Base-by-base conservation (phyloP, 2,888 invertebrate genomes). In the Syrista parreyssii region DNA sequence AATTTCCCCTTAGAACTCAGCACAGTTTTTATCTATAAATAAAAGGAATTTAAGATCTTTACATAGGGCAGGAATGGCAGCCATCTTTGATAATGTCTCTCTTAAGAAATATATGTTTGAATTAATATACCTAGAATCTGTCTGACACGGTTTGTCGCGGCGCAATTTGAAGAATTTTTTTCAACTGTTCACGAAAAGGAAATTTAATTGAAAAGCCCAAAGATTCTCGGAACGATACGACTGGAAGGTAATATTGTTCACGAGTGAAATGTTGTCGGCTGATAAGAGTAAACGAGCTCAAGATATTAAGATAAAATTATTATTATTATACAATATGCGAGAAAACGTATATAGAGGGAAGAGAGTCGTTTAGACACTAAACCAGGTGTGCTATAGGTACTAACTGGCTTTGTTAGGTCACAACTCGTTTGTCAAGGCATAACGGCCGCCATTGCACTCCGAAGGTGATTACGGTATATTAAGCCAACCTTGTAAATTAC, bases 401-500 rank as follows among this genome's bases (percentile, higher is more conserved):
- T 55, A 55, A 55, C 23, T 55, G 55, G 55, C 55, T 55, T 55
- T 55, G 55, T 55, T 55, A 55, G 55, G 55, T 55, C 71, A 12
- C 31, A 76, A 78, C 79, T 79, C 79, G 78, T 79, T 84, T 78
- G 82, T 80, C 82, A 80, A 76, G 74, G 76, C 78, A 73, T 82
- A 82, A 82, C 75, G 75, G 73, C 78, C 55, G 78, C 80, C 80
- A 82, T 83, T 81, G 82, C 79, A 77, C 72, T 69, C 76, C 76
- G 71, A 77, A 79, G 80, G 81, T 79, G 79, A 86, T 86, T 86
- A 86, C 80, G 79, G 80, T 76, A 80, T 82, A 85, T 86, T 85
- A 85, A 81, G 76, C 81, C 35, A 68, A 74, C 80, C 81, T 81
- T 79, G 83, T 83, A 81, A 86, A 86, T 86, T 84, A 84, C 80